These are phyloP conservation scores for Tortricodes alternella DNA, from an alignment of 2,888 invertebrate genomes.

Conservation along the genomic window DNA sequence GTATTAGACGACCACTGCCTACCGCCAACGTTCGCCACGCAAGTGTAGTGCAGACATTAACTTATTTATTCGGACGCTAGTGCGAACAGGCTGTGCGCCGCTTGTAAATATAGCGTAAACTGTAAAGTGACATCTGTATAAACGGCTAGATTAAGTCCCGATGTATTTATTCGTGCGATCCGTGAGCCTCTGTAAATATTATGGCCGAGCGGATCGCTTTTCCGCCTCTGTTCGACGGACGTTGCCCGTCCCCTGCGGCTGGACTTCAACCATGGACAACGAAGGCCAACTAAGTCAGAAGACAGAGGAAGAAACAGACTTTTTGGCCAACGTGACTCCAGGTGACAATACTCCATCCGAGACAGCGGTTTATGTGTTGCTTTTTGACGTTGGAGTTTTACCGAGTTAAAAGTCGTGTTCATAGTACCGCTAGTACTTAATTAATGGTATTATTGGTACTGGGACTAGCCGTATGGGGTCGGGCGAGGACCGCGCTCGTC, in stretches of 20 bases:
- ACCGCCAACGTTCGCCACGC: conserved; percentile 89
- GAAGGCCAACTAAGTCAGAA: neutral
- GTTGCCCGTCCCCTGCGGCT: conserved; percentile 45
- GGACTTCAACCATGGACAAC: neutral
- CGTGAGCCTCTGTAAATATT: conserved; percentile 71
- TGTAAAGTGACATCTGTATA: conserved; percentile 81
- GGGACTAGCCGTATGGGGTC: neutral
- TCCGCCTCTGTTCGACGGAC: conserved; percentile 63
- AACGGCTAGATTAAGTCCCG: conserved; percentile 79
- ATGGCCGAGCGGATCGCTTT: conserved; percentile 65
- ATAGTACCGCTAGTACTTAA: no score
- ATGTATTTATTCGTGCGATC: conserved; percentile 79
- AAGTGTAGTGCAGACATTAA: conserved; percentile 85
- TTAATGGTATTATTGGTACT: no score
- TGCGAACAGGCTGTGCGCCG: conserved; percentile 81
- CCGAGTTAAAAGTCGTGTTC: no score
- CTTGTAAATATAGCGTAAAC: conserved; percentile 79
- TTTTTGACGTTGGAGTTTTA: no score
- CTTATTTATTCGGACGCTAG: conserved; percentile 78
- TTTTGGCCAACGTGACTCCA: no score
- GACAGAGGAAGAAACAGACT: no score
- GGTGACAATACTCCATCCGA: no score
- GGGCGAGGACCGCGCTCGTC: conserved; percentile 56
- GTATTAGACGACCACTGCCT: conserved; percentile 90
- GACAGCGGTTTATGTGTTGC: no score